Evolutionary conservation across 2,888 invertebrate genomes (phyloP).

Genomic region (Myathropa florea): DNA sequence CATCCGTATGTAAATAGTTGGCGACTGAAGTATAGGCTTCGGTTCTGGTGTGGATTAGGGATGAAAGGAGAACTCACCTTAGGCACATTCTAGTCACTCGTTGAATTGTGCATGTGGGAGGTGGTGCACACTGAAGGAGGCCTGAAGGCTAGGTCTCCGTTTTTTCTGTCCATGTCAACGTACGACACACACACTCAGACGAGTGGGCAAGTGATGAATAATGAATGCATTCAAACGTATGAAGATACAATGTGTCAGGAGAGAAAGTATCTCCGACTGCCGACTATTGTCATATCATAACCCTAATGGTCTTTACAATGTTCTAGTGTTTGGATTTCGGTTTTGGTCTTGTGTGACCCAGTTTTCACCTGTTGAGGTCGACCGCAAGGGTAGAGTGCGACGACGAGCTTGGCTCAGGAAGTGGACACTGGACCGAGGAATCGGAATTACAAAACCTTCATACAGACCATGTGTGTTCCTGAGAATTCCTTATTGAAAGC

Average conservation of each 20-base stretch:
- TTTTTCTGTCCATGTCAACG: neutral
- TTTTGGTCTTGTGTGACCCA: neutral
- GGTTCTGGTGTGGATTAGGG: slow-evolving; percentile 29
- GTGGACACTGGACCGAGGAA: neutral
- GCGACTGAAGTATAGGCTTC: neutral
- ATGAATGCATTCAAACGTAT: slow-evolving; percentile 12
- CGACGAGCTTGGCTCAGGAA: too few relatives aligned
- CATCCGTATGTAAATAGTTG: slow-evolving; percentile 39
- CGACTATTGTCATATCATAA: neutral
- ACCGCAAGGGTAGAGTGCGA: neutral
- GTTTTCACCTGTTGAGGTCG: neutral
- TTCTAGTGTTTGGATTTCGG: neutral
- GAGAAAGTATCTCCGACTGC: slow-evolving; percentile 6
- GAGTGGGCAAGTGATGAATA: slow-evolving; percentile 39
- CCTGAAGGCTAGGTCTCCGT: neutral
- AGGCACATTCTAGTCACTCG: slow-evolving; percentile 20
- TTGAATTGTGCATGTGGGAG: slow-evolving; percentile 28
- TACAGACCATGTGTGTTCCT: neutral
- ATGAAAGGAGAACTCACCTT: neutral
- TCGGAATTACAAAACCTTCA: neutral
- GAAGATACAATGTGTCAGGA: slow-evolving; percentile 19
- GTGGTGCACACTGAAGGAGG: slow-evolving; percentile 17
- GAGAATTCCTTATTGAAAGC: neutral
- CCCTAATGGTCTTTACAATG: neutral
- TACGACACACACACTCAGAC: neutral